Conservation (phyloP, 2,113 vertebrate species). For the Leucoraja erinaceus region DNA sequence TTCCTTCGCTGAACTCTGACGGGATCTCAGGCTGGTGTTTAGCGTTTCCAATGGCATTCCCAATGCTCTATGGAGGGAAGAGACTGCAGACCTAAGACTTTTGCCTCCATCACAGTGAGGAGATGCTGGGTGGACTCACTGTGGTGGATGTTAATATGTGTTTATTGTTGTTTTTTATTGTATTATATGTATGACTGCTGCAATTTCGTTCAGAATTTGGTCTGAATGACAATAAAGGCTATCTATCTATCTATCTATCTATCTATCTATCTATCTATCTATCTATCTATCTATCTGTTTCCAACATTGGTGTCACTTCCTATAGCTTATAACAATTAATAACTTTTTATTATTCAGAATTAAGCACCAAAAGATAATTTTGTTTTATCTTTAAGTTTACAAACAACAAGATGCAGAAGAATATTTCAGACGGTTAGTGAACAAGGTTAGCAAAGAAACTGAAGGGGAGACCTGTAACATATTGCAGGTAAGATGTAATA, state of each 20-base stretch:
- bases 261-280: too few relatives aligned
- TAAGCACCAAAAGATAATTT: neutral
- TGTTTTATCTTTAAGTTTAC: conserved; percentile 6
- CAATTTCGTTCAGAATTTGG: too few relatives aligned
- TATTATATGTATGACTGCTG: too few relatives aligned
- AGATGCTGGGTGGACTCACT: too few relatives aligned
- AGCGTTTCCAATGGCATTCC: neutral
- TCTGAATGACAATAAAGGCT: too few relatives aligned
- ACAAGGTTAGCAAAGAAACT: neutral
- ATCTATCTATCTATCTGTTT: too few relatives aligned
- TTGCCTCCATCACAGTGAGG: too few relatives aligned
- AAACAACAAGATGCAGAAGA: conserved; percentile 14
- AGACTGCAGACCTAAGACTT: too few relatives aligned
- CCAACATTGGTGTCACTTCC: neutral
- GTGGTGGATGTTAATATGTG: too few relatives aligned
- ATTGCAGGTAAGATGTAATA: conserved; percentile 19
- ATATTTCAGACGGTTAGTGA: neutral
- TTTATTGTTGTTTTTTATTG: too few relatives aligned
- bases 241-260: too few relatives aligned
- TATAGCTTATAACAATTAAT: neutral
- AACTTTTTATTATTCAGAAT: neutral
- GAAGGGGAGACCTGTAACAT: neutral
- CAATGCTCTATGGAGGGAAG: too few relatives aligned
- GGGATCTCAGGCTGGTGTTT: neutral
- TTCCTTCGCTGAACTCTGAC: neutral